Conservation (phyloP, 2,888 invertebrate genomes). For the Agrenia bidenticulata region DNA sequence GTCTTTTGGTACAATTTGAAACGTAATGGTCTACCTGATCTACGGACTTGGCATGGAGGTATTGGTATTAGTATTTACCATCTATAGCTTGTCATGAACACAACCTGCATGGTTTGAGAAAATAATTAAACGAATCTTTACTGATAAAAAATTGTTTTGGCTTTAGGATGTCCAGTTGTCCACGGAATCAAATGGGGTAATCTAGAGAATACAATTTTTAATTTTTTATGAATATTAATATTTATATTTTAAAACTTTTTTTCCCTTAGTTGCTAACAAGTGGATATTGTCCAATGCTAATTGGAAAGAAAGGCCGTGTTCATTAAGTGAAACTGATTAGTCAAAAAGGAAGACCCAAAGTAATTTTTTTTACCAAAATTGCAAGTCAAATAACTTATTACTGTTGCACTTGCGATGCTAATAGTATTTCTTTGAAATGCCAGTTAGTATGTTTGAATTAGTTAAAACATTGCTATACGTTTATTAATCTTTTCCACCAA, state of each 20-base stretch:
- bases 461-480: too few relatives aligned
- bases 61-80: not conserved
- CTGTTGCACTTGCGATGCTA: too few relatives aligned
- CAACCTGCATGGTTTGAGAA: not conserved
- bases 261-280: slow-evolving; percentile 24
- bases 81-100: too few relatives aligned
- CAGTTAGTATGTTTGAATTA: too few relatives aligned
- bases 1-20: slow-evolving; percentile 42
- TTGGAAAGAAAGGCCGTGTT: slow-evolving; percentile 12
- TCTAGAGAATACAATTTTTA: not conserved
- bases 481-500: too few relatives aligned
- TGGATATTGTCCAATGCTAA: slow-evolving; percentile 30
- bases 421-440: too few relatives aligned
- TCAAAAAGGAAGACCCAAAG: too few relatives aligned
- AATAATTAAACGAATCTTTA: not conserved
- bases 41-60: slow-evolving; percentile 39
- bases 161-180: slow-evolving; percentile 39
- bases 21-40: slow-evolving; percentile 32
- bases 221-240: not conserved
- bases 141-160: too few relatives aligned
- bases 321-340: slow-evolving; percentile 4
- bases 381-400: too few relatives aligned
- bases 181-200: slow-evolving; percentile 38
- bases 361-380: too few relatives aligned
- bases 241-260: not conserved